These are phyloP conservation scores for Drosophila hawaiiensis DNA, from an alignment of 2,888 invertebrate genomes.

Conservation along the genomic window DNA sequence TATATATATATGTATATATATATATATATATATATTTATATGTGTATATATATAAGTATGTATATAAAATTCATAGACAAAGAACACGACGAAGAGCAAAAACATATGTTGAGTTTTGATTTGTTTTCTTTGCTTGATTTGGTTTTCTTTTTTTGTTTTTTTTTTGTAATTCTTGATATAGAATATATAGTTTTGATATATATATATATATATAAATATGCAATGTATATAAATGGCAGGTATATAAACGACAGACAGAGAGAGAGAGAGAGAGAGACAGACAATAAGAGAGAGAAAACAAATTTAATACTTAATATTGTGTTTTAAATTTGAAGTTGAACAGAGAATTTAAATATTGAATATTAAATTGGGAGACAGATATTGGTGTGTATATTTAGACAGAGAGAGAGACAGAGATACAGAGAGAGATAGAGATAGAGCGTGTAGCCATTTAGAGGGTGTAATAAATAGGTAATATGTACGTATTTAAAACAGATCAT, in stretches of 20 bases:
- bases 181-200: slow-evolving; percentile 38
- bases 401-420: slow-evolving; percentile 28
- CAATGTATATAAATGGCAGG: slow-evolving; percentile 63
- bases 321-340: slow-evolving; percentile 22
- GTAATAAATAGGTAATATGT: slow-evolving; percentile 28
- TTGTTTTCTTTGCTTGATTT: slow-evolving; percentile 68
- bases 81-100: slow-evolving; percentile 85
- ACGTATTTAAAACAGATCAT: slow-evolving; percentile 31
- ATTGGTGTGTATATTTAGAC: slow-evolving; percentile 11
- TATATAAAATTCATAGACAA: slow-evolving; percentile 83
- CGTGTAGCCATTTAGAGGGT: slow-evolving; percentile 50
- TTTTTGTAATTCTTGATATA: slow-evolving; percentile 29
- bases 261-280: slow-evolving; percentile 31
- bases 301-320: slow-evolving; percentile 42
- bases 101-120: slow-evolving; percentile 81
- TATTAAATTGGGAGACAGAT: slow-evolving; percentile 6
- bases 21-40: slow-evolving; percentile 34
- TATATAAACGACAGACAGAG: slow-evolving; percentile 54
- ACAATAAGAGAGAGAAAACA: slow-evolving; percentile 18
- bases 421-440: slow-evolving; percentile 47
- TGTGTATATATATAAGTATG: slow-evolving; percentile 22
- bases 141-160: slow-evolving; percentile 39
- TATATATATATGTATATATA: slow-evolving; percentile 38
- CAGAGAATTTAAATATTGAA: slow-evolving; percentile 6
- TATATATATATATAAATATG: slow-evolving; percentile 60